phyloP scores from a whole-genome alignment of 2,797 vertebrate genomes.

The Phaenicophaeus curvirostris region DNA sequence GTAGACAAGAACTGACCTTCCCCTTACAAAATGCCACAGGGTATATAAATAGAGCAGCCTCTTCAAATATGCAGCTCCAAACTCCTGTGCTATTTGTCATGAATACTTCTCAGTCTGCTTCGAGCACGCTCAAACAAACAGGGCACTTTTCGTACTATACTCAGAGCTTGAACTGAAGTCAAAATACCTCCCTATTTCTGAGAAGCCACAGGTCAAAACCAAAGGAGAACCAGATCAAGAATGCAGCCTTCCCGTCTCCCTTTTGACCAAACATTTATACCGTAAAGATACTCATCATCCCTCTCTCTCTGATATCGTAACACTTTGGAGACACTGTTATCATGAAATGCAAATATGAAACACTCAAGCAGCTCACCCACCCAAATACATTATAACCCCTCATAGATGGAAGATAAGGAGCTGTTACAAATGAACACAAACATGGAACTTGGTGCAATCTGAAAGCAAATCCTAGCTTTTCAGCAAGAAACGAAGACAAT shows the following conservation, averaged over 20 bases:
- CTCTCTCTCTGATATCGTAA: not conserved
- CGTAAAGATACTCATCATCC: not conserved
- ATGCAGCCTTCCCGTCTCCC: not conserved
- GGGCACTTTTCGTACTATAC: not conserved
- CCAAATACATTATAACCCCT: not conserved
- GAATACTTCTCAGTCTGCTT: not conserved
- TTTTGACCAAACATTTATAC: not conserved
- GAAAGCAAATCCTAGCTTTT: not conserved
- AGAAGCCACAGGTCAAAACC: not conserved
- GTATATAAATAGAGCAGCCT: constrained; percentile 28
- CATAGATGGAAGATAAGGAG: not conserved
- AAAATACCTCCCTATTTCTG: not conserved
- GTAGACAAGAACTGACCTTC: constrained; percentile 29
- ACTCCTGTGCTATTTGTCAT: not conserved
- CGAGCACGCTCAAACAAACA: not conserved
- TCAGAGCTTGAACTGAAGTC: not conserved
- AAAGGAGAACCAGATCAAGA: not conserved
- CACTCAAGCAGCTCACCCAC: not conserved
- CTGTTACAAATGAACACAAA: not conserved
- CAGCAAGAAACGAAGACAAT: not conserved
- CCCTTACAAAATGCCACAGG: not conserved
- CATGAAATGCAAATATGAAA: rapidly evolving
- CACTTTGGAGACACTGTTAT: rapidly evolving
- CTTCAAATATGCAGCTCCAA: not conserved
- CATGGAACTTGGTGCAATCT: rapidly evolving